Conservation (phyloP, 1,140 invertebrate species). For the Listronotus bonariensis region DNA sequence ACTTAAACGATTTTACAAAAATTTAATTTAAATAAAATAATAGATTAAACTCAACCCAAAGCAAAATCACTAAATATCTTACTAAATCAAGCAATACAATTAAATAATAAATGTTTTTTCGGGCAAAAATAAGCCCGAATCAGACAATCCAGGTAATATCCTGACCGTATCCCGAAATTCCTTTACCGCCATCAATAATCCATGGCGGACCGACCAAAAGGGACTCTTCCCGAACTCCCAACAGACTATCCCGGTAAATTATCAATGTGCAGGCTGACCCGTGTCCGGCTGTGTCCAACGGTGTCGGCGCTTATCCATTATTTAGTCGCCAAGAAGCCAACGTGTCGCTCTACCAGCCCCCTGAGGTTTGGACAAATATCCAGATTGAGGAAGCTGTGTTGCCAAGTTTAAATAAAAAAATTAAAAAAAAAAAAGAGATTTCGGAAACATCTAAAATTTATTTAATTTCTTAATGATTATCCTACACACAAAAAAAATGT, state of each 20-base stretch:
- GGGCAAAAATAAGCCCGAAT: background rate
- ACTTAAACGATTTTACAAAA: too few relatives aligned
- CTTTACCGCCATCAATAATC: conserved; percentile 31
- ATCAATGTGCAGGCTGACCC: conserved; percentile 26
- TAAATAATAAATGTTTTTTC: too few relatives aligned
- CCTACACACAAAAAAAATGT: too few relatives aligned
- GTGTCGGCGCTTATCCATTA: conserved; percentile 33
- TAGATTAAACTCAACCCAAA: too few relatives aligned
- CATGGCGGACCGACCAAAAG: conserved; percentile 24
- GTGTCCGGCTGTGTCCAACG: conserved; percentile 22
- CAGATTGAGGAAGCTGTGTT: conserved; percentile 3
- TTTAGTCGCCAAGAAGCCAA: conserved; percentile 31
- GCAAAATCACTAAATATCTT: too few relatives aligned
- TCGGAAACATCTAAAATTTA: too few relatives aligned
- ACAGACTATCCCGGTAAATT: conserved; percentile 25
- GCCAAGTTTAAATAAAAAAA: background rate
- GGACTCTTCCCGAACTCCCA: conserved; percentile 33
- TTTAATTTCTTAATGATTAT: too few relatives aligned
- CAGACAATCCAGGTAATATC: conserved; percentile 9
- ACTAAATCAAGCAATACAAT: too few relatives aligned
- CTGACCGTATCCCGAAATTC: conserved; percentile 13
- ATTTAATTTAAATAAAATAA: too few relatives aligned
- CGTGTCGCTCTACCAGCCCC: conserved; percentile 26
- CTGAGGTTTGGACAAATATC: conserved; percentile 16
- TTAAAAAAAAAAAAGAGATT: too few relatives aligned